These are phyloP conservation scores for Diplodus puntazzo DNA, from an alignment of 2,797 vertebrate species.

Conservation along the genomic window DNA sequence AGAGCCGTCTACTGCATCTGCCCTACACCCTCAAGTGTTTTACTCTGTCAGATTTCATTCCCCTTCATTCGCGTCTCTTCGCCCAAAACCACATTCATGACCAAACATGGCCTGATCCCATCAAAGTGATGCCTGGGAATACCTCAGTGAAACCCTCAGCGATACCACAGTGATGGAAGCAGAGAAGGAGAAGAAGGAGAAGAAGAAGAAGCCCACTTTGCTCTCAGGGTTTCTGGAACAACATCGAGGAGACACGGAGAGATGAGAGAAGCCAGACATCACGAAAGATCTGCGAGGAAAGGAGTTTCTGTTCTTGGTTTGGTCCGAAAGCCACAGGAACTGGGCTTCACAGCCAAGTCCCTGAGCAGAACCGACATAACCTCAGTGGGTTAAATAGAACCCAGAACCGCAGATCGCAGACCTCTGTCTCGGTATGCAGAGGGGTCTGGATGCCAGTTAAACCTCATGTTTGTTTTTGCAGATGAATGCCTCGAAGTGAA, in stretches of 20 bases:
- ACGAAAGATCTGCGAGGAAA: slow-evolving; percentile 54
- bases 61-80: slow-evolving; percentile 56
- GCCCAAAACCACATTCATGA: slow-evolving; percentile 69
- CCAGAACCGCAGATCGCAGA: slow-evolving; percentile 59
- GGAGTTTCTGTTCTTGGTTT: slow-evolving; percentile 61
- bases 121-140: slow-evolving; percentile 59
- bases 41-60: slow-evolving; percentile 72
- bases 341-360: slow-evolving; percentile 78
- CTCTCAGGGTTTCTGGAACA: slow-evolving; percentile 43
- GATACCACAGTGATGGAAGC: slow-evolving; percentile 35
- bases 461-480: slow-evolving; percentile 59
- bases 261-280: slow-evolving; percentile 76
- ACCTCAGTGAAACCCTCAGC: slow-evolving; percentile 49
- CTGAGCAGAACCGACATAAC: slow-evolving; percentile 66
- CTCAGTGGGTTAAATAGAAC: slow-evolving; percentile 65
- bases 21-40: slow-evolving; percentile 52
- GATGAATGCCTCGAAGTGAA: slow-evolving; percentile 29
- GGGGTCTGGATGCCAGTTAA: slow-evolving; percentile 48
- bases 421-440: slow-evolving; percentile 53
- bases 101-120: slow-evolving; percentile 74
- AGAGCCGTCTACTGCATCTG: slow-evolving; percentile 39
- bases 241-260: slow-evolving; percentile 34
- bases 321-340: slow-evolving; percentile 72
- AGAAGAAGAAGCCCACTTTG: slow-evolving; percentile 27
- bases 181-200: slow-evolving; percentile 4